A percentile compares a stretch with the other conserved stretches of the same genome.
Conservation (phyloP, 2,113 vertebrate genomes). For the Mus spicilegus region DNA sequence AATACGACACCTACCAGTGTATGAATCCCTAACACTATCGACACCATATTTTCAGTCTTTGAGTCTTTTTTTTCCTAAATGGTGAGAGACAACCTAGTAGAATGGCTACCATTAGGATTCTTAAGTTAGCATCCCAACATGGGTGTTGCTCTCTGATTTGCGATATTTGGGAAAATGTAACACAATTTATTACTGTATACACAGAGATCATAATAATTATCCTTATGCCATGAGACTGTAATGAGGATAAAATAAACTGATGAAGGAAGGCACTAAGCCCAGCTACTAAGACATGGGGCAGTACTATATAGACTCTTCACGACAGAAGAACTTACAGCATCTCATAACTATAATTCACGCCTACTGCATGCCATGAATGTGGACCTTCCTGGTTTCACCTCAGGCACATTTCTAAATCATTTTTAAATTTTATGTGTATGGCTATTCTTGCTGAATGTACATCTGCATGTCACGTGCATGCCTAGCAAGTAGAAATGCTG, state of each 20-base stretch:
- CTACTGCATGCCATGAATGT: background rate
- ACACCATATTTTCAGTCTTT: background rate
- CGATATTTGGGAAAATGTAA: background rate
- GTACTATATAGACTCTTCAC: background rate
- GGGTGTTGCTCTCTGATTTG: background rate
- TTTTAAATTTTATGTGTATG: background rate
- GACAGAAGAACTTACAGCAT: background rate
- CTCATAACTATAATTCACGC: background rate
- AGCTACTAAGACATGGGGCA: background rate
- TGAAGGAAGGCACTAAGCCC: background rate
- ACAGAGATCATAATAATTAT: background rate
- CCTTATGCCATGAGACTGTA: background rate
- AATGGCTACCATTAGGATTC: background rate
- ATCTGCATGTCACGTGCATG: background rate
- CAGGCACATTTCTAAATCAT: background rate
- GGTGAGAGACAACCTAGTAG: background rate
- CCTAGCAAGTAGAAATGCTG: background rate
- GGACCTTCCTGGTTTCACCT: background rate
- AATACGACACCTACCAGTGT: background rate
- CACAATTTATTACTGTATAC: background rate
- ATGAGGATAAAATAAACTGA: background rate
- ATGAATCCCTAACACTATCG: background rate
- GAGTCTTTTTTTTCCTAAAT: background rate
- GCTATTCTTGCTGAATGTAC: background rate
- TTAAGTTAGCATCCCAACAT: background rate